Base-by-base conservation (phyloP, 2,797 vertebrate species). In the Peromyscus nudipes region DNA sequence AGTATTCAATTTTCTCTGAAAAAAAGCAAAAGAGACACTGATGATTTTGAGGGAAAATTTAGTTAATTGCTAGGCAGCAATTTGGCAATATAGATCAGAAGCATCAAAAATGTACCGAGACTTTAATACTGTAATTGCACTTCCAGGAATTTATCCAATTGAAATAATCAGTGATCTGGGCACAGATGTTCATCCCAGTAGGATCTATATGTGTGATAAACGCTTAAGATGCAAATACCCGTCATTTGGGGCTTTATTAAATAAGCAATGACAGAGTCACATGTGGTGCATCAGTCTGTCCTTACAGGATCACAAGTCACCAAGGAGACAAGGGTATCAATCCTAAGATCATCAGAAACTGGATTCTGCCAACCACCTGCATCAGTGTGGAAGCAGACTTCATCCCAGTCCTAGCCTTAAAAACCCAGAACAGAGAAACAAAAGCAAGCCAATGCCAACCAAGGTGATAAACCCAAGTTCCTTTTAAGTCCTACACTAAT, bases 71-170 rank as follows among this genome's bases (percentile, higher is more conserved):
- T 90, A 95, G 27, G 91, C 9, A 89, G 60, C 29, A 94, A 92
- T 76, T n/a, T 77, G 77, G 21, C 62, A 93, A 90, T 65, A 82
- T 5, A 49, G 62, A 94, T 57, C 85, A n/a, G 92, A 94, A 96
- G 25, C 80, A 95, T 69, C 10, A 93, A 97, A 88, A 52, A 90
- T 37, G 13, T 21, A 55, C 40, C 40, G 4, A 82, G 0, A 71
- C 25, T 73, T 87, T 93, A 94, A 95, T 65, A 10, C 13, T 84
- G 27, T 64, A 76, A 92, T 4, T 88, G 4, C 25, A 79, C 73
- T 89, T 83, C 49, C n/a, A 93, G 52, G 83, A 80, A 87, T 84
- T 94, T 92, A 76, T 89, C 49, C 83, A 96, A 91, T 91, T 89
- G 40, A 77, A 96, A 60, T 89, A 85, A 81, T 76, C 62, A 69